Conservation (phyloP, 2,113 vertebrate genomes). For the Gracilinanus agilis region DNA sequence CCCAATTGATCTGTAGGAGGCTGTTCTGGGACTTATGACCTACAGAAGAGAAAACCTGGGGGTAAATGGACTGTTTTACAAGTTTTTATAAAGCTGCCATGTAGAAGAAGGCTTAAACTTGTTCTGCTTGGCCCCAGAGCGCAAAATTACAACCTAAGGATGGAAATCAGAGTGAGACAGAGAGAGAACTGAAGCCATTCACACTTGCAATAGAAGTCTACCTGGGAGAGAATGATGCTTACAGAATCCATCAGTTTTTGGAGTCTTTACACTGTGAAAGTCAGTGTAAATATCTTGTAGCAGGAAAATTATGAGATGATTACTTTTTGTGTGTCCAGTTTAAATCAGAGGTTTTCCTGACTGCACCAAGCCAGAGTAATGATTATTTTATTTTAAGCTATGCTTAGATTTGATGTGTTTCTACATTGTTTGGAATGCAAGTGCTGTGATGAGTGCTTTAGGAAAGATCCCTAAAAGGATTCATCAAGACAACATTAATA, state of each 20-base stretch:
- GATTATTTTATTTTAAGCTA: constrained; percentile 17
- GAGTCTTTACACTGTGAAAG: neutral
- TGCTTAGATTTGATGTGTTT: neutral
- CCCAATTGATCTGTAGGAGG: no score
- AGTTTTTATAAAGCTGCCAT: neutral
- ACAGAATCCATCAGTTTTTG: neutral
- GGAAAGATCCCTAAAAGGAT: neutral
- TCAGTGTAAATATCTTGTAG: neutral
- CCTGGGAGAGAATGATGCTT: neutral
- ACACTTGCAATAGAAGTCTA: neutral
- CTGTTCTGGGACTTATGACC: neutral
- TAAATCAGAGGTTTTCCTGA: constrained; percentile 22
- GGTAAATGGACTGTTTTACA: neutral
- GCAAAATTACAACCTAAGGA: neutral
- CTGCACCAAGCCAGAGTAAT: neutral
- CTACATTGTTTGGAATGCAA: constrained; percentile 27
- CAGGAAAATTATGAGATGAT: constrained; percentile 4
- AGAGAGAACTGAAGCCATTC: neutral
- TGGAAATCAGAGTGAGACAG: neutral
- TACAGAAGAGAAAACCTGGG: neutral
- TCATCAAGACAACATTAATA: constrained; percentile 17
- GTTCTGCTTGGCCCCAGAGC: neutral
- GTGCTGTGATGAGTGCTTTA: neutral
- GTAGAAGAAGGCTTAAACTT: neutral
- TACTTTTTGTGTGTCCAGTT: neutral